These are phyloP conservation scores for Conus canariensis DNA, from an alignment of 2,888 invertebrate species.

Conservation along the genomic window DNA sequence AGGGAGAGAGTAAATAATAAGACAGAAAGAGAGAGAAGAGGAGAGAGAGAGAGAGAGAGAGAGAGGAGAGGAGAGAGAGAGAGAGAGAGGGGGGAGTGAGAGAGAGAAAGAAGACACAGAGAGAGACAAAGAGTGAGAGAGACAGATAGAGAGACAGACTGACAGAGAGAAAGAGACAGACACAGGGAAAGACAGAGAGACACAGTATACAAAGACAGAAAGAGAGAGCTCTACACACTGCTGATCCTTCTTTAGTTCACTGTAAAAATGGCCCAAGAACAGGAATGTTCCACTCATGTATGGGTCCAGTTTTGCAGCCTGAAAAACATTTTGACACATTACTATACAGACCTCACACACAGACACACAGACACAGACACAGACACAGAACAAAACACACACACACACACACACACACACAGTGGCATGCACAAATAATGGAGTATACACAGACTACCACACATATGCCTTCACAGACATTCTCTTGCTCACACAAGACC, in stretches of 20 bases:
- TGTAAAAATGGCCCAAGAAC: slow-evolving; percentile 88
- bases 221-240: slow-evolving; percentile 70
- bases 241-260: slow-evolving; percentile 85
- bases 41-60: no score
- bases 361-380: not conserved
- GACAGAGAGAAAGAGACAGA: not conserved
- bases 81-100: not conserved
- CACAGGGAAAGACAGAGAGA: not conserved
- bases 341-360: not conserved
- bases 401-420: no score
- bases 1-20: not conserved
- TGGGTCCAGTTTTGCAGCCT: slow-evolving; percentile 84
- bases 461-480: no score
- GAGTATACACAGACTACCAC: no score
- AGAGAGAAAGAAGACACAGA: not conserved
- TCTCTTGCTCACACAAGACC: no score
- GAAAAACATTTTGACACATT: not conserved
- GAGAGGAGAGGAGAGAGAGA: not conserved
- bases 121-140: not conserved
- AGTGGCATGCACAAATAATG: no score
- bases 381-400: no score
- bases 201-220: not conserved
- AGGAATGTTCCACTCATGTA: slow-evolving; percentile 87
- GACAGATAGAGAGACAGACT: no score
- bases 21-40: not conserved